Percentiles rank a stretch among this genome's conserved stretches.
These are phyloP conservation scores for Eupithecia vulgata DNA, from an alignment of 2,888 invertebrate species.

Conservation along the genomic window DNA sequence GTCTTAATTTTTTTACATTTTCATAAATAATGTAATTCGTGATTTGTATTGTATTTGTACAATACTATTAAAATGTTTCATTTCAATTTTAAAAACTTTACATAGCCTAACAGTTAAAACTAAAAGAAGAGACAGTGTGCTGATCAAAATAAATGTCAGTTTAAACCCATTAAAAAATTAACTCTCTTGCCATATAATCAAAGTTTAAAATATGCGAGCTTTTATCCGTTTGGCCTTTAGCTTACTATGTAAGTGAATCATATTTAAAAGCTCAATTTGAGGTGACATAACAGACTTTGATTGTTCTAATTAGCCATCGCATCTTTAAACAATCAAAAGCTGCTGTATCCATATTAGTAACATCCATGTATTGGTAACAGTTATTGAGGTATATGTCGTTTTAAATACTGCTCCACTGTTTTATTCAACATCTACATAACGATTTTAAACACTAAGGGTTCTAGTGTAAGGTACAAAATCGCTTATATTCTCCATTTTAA, in stretches of 20 bases:
- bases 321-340: constrained; percentile 3
- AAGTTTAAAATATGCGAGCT: not conserved
- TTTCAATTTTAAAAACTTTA: not conserved
- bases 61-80: constrained; percentile 17
- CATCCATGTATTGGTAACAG: constrained; percentile 64
- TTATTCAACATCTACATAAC: constrained; percentile 45
- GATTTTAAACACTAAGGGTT: constrained; percentile 36
- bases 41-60: constrained; percentile 13
- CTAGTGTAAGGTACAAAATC: constrained; percentile 37
- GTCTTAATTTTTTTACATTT: constrained; percentile 1
- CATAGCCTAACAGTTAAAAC: constrained; percentile 26
- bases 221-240: not conserved
- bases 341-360: constrained; percentile 11
- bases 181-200: not conserved
- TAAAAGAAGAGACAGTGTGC: not conserved
- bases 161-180: not conserved
- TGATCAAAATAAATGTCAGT: not conserved
- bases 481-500: constrained; percentile 29
- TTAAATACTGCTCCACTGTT: constrained; percentile 64
- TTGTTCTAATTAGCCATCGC: not conserved
- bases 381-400: constrained; percentile 64
- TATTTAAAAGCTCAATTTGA: not conserved
- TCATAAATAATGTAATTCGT: not conserved
- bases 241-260: not conserved
- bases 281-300: not conserved